Base-by-base conservation (phyloP, 2,113 vertebrate species). In the Takifugu bimaculatus region DNA sequence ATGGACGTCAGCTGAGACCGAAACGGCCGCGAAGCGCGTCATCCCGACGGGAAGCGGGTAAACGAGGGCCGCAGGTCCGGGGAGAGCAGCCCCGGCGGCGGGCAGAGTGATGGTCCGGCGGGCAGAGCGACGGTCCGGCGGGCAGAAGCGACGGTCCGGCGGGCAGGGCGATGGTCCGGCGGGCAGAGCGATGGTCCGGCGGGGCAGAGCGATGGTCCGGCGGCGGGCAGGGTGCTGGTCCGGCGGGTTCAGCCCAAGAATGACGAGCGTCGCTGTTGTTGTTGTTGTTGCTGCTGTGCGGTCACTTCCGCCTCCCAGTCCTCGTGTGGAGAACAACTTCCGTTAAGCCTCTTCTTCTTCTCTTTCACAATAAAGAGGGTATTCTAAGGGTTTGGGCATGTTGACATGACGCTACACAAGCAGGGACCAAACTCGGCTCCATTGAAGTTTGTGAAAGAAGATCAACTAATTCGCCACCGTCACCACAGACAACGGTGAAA, bases 1-100 rank as follows among this genome's bases (percentile, higher is more conserved):
- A 90, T 83, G 81, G 80, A 80, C 50, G 72, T 28, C 63, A 90
- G 48, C 65, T 88, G 87, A 0, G 74, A 48, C 2, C 75, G 88
- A 26, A 90, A 81, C 54, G n/a, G 69, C 70, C 47, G 5, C 45
- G 66, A 73, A 79, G 11, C 9, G 62, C 28, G 79, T 68, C 86
- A 86, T 88, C 5, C 12, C 32, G 59, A 27, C 14, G 32, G 25
- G 58, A 13, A 11, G 7, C 20, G 50, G 13, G 20, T 20, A 20
- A 20, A 20, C 20, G 20, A 20, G 20, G n/a, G 20, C 20, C 20
- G 20, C 20, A 20, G 20, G 20, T 20, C 20, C 44, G 32, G 2
- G 44, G 13, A 43, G 47, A 51, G 42, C 26, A 27, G n/a, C 20
- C 20, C 20, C 2, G 5, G 20, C 20, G 50, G 20, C 5, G 20